A percentile compares a stretch with the other conserved stretches of the same genome.
Evolutionary conservation across 1,140 invertebrate genomes (phyloP).

Genomic region (Pogonomyrmex californicus): DNA sequence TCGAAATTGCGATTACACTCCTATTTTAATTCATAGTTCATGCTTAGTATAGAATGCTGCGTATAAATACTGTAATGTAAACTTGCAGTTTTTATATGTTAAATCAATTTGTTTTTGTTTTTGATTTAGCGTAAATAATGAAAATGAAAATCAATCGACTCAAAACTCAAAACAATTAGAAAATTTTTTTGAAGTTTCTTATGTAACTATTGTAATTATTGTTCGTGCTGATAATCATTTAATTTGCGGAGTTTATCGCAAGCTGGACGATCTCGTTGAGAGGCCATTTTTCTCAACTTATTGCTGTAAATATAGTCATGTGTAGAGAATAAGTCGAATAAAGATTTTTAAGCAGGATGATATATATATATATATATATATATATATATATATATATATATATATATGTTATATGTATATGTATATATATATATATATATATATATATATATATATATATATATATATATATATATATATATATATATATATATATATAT

Average conservation of each 20-base stretch:
- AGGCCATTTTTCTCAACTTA: constrained; percentile 79
- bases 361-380: constrained; percentile 54
- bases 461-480: too few species aligned
- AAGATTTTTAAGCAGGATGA: constrained; percentile 83
- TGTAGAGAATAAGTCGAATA: constrained; percentile 77
- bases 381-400: too few species aligned
- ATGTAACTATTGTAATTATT: constrained; percentile 38
- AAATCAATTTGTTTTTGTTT: constrained; percentile 25
- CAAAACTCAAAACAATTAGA: background rate
- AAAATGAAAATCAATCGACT: constrained; percentile 22
- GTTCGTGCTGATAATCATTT: constrained; percentile 10
- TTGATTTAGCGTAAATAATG: constrained; percentile 12
- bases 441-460: too few species aligned
- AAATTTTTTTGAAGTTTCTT: constrained; percentile 6
- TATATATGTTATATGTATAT: too few species aligned
- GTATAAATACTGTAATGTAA: constrained; percentile 2
- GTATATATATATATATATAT: too few species aligned
- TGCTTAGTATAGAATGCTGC: constrained; percentile 6
- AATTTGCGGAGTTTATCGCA: constrained; percentile 62
- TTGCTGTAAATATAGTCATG: constrained; percentile 83
- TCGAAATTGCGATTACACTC: constrained; percentile 38
- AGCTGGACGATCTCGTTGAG: constrained; percentile 81
- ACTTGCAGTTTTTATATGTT: constrained; percentile 5
- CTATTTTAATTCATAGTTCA: constrained; percentile 24
- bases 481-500: too few species aligned